Base-by-base conservation (phyloP, 2,113 vertebrate species). In the Scolopax mira region DNA sequence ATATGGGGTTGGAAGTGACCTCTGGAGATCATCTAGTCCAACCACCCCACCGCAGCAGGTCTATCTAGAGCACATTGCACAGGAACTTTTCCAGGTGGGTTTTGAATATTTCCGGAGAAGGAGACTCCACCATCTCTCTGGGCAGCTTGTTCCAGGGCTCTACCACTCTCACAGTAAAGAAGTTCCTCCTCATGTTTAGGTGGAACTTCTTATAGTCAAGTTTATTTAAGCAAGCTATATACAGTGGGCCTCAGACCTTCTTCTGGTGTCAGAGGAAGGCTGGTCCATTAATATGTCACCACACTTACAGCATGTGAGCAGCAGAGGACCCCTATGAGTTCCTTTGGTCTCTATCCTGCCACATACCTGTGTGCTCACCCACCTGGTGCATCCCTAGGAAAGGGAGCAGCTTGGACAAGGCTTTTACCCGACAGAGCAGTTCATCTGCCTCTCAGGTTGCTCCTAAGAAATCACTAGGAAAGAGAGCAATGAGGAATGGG, bases 341-440 rank as follows among this genome's bases (percentile, higher is more conserved):
- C 35, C 23, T 51, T 30, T 3, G 0, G 9, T 67, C 57, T 27
- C 30, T 54, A 4, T 55, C 39, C 35, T 89, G 33, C 30, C 35
- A 41, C 30, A 27, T 8, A 30, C 9, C 42, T 48, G 31, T 22
- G 33, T 17, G 7, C 42, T 24, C 65, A 87, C 9, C 13, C 30
- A 18, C 1, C 11, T 17, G 13, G 10, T 18, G 48, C 10, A 77
- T 19, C 31, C 44, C 30, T 75, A 37, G 41, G 31, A 70, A 55
- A 62, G 17, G 28, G 11, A 35, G 23, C 3, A 49, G 27, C 54
- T 72, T 52, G 66, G 21, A 28, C 5, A 15, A 72, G 18, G 18
- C 58, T 79, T 39, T 52, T 79, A 27, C 30, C 0, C 0, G 0
- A 23, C 11, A 17, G 13, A 37, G 3, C 1, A 1, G 19, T 72